Base-by-base conservation (phyloP, 2,888 invertebrate species). In the Horisme vitalbata region DNA sequence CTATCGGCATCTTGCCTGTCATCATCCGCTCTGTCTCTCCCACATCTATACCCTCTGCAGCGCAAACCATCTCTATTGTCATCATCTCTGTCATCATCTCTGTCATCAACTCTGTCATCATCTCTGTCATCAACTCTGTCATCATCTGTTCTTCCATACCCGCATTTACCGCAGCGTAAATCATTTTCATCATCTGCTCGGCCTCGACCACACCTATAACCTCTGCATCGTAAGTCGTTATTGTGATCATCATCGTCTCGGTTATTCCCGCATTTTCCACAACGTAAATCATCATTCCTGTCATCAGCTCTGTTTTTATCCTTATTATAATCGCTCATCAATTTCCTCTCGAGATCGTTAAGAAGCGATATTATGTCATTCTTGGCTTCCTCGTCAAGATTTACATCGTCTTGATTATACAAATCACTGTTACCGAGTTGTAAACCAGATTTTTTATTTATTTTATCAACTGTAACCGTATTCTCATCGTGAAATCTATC, bases 291-390 rank as follows among this genome's bases (percentile, higher is more conserved):
- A 14, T 26, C 13, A 8, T 6, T 11, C 15, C 15, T 15, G 3
- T 15, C 15, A 15, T 4, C 15, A 15, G 3, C 15, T 4, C 5
- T 5, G 5, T 15, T 15, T 3, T 15, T 5, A 5, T 15, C 15
- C 3, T 15, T 15, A 4, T 11, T 28, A 8, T 12, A 4, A 18
- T 18, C 18, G 2, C 1, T 4, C 1, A 13, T 2, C 9, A 28
- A 15, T 15, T 39, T 11, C 11, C 34, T 26, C 31, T 63, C 63
- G 7, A 72, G 45, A 23, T 65, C 56, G 8, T 65, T 34, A 0
- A 71, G 44, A 8, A 68, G 43, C 10, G 55, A 35, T 24, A 56
- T 45, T 1, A 65, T 32, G 10, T 64, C 59, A 13, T 57, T 38
- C 4, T 43, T 41, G 5, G 59, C 37, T 33, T 59, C 52, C 13